Conservation (phyloP, 1,140 invertebrate species). For the Aphis gossypii region DNA sequence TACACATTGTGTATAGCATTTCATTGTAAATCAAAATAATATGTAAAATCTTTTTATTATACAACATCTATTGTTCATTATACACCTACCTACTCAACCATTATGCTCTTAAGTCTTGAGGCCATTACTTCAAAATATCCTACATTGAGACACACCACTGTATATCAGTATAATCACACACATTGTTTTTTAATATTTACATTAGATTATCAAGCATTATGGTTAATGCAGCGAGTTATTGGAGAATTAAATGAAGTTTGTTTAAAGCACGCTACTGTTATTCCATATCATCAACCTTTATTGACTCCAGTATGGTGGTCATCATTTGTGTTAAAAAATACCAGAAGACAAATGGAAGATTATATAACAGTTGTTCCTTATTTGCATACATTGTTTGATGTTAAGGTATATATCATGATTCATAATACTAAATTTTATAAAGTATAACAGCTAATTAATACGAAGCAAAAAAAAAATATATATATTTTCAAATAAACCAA, state of each 20-base stretch:
- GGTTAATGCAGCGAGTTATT: slow-evolving; percentile 77
- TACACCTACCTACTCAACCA: too few species aligned
- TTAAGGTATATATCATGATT: slow-evolving; percentile 66
- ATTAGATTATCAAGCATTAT: slow-evolving; percentile 74
- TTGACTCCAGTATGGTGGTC: slow-evolving; percentile 26
- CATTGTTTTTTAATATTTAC: slow-evolving; percentile 42
- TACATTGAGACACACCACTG: too few species aligned
- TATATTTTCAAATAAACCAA: background rate
- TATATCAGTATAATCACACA: too few species aligned
- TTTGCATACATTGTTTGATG: slow-evolving; percentile 74
- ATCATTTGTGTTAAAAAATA: slow-evolving; percentile 76
- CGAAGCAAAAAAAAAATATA: background rate
- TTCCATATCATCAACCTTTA: slow-evolving; percentile 51
- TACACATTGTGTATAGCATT: background rate
- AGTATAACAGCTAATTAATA: background rate
- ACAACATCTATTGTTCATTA: too few species aligned
- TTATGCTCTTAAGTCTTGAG: too few species aligned
- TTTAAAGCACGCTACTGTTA: slow-evolving; percentile 69
- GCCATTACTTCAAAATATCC: too few species aligned
- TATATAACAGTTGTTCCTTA: slow-evolving; percentile 79
- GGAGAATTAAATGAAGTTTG: slow-evolving; percentile 76
- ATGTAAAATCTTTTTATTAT: too few species aligned
- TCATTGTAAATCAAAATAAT: background rate
- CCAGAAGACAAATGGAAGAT: slow-evolving; percentile 86
- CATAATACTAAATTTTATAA: background rate